Conservation (phyloP, 37 sponge, comb jelly and placozoan species). For the Haliclona indistincta region DNA sequence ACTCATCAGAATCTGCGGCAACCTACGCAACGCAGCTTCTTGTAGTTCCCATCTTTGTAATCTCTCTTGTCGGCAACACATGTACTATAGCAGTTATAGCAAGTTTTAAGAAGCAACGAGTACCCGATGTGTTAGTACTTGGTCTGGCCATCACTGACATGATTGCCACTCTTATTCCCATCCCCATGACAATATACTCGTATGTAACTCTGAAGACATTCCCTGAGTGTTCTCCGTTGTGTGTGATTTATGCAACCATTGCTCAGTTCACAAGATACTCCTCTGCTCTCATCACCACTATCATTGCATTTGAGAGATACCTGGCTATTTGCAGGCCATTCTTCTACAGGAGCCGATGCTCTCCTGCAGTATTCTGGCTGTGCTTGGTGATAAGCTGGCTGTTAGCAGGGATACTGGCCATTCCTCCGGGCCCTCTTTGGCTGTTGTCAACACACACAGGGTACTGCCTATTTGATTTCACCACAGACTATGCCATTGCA, state of each 20-base stretch:
- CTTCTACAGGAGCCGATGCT: too few species aligned
- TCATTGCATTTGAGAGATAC: constrained; percentile 79
- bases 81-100: constrained; percentile 47
- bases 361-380: constrained; percentile 2
- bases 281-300: constrained; percentile 59
- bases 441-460: too few species aligned
- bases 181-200: constrained; percentile 45
- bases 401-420: too few species aligned
- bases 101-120: constrained; percentile 50
- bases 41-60: constrained; percentile 26
- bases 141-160: constrained; percentile 70
- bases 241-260: constrained; percentile 42
- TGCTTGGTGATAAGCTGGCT: too few species aligned
- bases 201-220: constrained; percentile 34
- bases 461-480: constrained; percentile 65
- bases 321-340: constrained; percentile 72
- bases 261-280: constrained; percentile 65
- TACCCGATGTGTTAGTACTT: constrained; percentile 74
- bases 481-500: constrained; percentile 40
- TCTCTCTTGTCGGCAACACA: constrained; percentile 56
- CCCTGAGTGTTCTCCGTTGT: constrained; percentile 16
- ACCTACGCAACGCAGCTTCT: too few species aligned
- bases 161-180: constrained; percentile 49
- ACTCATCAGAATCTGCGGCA: too few species aligned
- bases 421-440: too few species aligned